phyloP scores from a whole-genome alignment of 2,113 vertebrate species.

The Oenanthe oenanthe region DNA sequence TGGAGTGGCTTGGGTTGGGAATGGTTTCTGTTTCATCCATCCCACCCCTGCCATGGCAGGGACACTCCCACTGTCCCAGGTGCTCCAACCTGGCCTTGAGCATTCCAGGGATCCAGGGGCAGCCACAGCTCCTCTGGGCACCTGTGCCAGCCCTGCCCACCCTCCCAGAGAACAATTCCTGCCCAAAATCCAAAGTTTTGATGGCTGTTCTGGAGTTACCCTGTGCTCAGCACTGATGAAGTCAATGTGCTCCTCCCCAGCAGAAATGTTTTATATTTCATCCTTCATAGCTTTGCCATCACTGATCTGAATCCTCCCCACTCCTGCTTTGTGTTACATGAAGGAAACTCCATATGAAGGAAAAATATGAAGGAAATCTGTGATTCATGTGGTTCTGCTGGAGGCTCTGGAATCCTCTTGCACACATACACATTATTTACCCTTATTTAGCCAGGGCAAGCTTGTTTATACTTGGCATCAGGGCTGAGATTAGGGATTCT shows the following conservation, averaged over 20 bases:
- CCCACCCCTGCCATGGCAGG: neutral
- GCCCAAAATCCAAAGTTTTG: neutral
- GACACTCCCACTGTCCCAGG: neutral
- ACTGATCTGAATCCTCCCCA: neutral
- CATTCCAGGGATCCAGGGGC: neutral
- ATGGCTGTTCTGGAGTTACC: neutral
- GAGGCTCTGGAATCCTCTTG: neutral
- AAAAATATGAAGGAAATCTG: neutral
- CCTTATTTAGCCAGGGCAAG: neutral
- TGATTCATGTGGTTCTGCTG: neutral
- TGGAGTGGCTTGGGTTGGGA: neutral
- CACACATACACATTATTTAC: neutral
- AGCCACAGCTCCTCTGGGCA: neutral
- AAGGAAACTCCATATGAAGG: neutral
- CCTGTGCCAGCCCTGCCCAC: neutral
- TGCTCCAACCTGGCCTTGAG: neutral
- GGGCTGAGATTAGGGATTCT: neutral
- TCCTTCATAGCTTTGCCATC: neutral
- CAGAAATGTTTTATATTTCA: neutral
- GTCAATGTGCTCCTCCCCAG: accelerated
- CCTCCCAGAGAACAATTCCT: accelerated
- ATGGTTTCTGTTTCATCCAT: accelerated
- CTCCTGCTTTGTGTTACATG: neutral
- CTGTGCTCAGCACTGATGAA: neutral
- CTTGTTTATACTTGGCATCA: neutral